Evolutionary conservation across 2,797 vertebrate genomes (phyloP).

Genomic region (Sparus aurata): DNA sequence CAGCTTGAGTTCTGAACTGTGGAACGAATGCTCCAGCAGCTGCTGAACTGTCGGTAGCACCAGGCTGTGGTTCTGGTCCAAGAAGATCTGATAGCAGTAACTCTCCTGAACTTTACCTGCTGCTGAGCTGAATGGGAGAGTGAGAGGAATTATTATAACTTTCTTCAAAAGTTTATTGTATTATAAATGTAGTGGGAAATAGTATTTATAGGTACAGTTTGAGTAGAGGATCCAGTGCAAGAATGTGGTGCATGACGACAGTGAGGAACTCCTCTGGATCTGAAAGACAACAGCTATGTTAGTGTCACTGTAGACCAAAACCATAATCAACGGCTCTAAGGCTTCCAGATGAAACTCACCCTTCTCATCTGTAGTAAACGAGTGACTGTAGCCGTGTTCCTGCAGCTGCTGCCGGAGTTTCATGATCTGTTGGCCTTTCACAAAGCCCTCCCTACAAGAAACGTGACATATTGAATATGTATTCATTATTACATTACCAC

Average conservation of each 20-base stretch:
- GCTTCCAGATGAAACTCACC: conserved; percentile 74
- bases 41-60: conserved; percentile 86
- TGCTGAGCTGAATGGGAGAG: conserved; percentile 57
- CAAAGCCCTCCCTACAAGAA: conserved; percentile 87
- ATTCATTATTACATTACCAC: not conserved
- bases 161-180: not conserved
- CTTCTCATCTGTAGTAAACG: conserved; percentile 93
- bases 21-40: conserved; percentile 86
- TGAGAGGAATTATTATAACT: not conserved
- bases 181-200: too few relatives aligned
- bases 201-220: conserved; percentile 81
- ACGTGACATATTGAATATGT: not conserved
- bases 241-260: conserved; percentile 91
- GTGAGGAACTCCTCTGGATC: conserved; percentile 95
- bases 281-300: conserved; percentile 64
- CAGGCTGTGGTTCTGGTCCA: conserved; percentile 86
- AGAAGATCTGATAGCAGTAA: conserved; percentile 88
- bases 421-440: conserved; percentile 88
- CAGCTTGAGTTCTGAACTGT: conserved; percentile 78
- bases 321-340: not conserved
- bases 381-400: conserved; percentile 86
- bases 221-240: conserved; percentile 90
- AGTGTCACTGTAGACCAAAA: not conserved
- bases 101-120: conserved; percentile 82
- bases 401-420: conserved; percentile 90